Evolutionary conservation across 2,888 invertebrate species (phyloP), one percentile per base, ranked within the genome.

Genomic region (Cryptocephalus moraei): DNA sequence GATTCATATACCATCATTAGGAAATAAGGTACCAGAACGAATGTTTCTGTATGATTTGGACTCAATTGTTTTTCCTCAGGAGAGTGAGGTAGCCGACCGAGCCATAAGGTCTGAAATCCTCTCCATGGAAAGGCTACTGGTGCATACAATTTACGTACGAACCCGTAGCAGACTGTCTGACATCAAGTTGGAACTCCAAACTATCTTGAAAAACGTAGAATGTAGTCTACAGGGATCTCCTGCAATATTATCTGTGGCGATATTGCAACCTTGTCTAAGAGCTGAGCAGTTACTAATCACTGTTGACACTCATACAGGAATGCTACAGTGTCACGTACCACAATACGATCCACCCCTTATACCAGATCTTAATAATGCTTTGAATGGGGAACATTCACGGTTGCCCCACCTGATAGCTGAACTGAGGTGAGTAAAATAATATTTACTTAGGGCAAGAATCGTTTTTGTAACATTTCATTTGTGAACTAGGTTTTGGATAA

Each of bases 81-180:
- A 81, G 62, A 73, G 73, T 46, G 82, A 87, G 68, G 80, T 84
- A 45, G 82, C 84, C 1, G 84, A 85, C 61, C 73, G 82, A 54
- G 90, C 91, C 10, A 84, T 91, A 39, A 80, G 90, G 57, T 90
- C 91, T 22, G 92, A 93, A 70, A 83, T 90, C 62, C 77, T 96
- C n/a, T 93, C 94, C 6, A 89, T 96, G 82, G 96, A 96, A 73
- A 83, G 92, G 34, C 75, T 96, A 45, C 75, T 96, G 34, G 93
- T 95, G 8, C 93, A 94, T 66, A 95, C 95, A 0, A 93, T 96
- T 57, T 94, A 96, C 65, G 87, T 94, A 47, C 79, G 96, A 56
- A 91, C 93, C 0, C 80, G 89, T 45, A 86, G 88, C 54, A 78
- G 94, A 39, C 75, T 94, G 10, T 79, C 79, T 36, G 91, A 93